phyloP scores from a whole-genome alignment of 2,888 invertebrate species.

The Ophioninae sp. region DNA sequence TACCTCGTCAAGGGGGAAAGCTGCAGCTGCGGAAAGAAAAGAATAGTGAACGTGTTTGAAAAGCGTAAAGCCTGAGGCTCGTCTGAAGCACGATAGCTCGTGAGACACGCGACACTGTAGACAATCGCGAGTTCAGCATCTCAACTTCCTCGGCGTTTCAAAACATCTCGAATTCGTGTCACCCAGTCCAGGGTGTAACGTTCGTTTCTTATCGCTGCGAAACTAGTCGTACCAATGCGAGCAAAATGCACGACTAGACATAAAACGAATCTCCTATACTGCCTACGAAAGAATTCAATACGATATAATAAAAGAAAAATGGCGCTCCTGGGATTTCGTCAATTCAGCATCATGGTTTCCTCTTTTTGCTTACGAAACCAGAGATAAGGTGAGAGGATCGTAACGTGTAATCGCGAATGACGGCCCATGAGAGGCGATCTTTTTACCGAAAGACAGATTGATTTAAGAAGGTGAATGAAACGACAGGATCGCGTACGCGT shows the following conservation, averaged over 20 bases:
- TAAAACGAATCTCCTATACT: not conserved
- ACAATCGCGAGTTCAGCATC: slow-evolving; percentile 48
- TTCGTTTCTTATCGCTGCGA: slow-evolving; percentile 22
- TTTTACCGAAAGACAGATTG: slow-evolving; percentile 34
- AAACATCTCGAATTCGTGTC: slow-evolving; percentile 48
- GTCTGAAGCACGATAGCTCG: slow-evolving; percentile 22
- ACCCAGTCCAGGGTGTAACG: not conserved
- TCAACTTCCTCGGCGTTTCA: slow-evolving; percentile 52
- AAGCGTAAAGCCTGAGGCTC: slow-evolving; percentile 20
- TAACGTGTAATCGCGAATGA: slow-evolving; percentile 15
- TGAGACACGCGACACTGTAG: not conserved
- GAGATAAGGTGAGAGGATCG: slow-evolving; percentile 7
- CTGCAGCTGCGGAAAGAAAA: slow-evolving; percentile 6
- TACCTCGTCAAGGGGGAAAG: slow-evolving; percentile 22
- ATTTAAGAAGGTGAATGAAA: slow-evolving; percentile 33
- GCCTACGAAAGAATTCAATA: not conserved
- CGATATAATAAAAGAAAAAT: not conserved
- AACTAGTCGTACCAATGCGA: slow-evolving; percentile 10
- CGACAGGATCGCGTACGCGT: slow-evolving; percentile 1
- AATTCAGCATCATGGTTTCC: slow-evolving; percentile 4
- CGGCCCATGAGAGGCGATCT: slow-evolving; percentile 14
- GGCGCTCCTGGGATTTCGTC: slow-evolving; percentile 21
- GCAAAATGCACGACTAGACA: slow-evolving; percentile 10
- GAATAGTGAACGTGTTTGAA: slow-evolving; percentile 6
- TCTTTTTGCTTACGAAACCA: not conserved